phyloP scores from a whole-genome alignment of 2,113 vertebrate species.

The Bos javanicus region DNA sequence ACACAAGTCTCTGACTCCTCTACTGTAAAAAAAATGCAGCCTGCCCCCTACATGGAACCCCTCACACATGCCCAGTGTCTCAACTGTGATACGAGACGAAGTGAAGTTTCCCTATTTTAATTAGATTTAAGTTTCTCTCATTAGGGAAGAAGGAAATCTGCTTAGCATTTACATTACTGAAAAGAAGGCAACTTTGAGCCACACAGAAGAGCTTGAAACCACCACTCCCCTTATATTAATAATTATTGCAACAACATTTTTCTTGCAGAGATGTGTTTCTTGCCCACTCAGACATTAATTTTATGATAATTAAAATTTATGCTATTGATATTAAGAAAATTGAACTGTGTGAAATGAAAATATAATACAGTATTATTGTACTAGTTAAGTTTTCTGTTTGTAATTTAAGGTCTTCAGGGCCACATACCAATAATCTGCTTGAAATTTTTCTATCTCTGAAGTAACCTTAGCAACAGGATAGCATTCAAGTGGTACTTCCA shows the following conservation, averaged over 20 bases:
- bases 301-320: constrained; percentile 55
- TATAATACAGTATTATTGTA: constrained; percentile 41
- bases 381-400: constrained; percentile 50
- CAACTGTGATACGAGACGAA: background rate
- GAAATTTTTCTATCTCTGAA: constrained; percentile 37
- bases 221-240: background rate
- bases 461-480: constrained; percentile 53
- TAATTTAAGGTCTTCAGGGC: constrained; percentile 24
- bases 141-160: constrained; percentile 70
- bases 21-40: background rate
- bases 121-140: constrained; percentile 68
- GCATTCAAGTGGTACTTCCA: constrained; percentile 16
- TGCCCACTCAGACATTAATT: constrained; percentile 56
- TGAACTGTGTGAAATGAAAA: constrained; percentile 48
- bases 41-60: background rate
- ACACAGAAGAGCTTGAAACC: constrained; percentile 48
- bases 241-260: constrained; percentile 47
- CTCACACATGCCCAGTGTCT: background rate
- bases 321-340: constrained; percentile 57
- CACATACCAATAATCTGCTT: constrained; percentile 36
- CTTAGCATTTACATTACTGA: constrained; percentile 56
- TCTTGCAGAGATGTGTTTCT: constrained; percentile 49
- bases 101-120: constrained; percentile 65
- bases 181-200: constrained; percentile 51
- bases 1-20: constrained; percentile 29